Percentiles rank a stretch among this genome's conserved stretches.
These are phyloP conservation scores for Cataglyphis rosenhaueri DNA, from an alignment of 2,888 invertebrate genomes.

Conservation along the genomic window DNA sequence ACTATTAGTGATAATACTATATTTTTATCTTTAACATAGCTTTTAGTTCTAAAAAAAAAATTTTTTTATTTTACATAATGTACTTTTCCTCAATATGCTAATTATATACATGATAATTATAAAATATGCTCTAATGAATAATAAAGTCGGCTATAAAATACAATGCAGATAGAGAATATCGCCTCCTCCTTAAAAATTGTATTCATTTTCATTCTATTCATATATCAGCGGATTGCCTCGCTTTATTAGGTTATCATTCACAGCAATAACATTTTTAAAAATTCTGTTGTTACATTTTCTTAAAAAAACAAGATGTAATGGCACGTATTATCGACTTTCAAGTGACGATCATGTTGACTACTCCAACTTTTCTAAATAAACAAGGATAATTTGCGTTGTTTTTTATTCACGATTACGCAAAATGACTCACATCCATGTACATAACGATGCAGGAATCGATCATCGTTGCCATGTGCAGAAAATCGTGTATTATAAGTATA, in stretches of 20 bases:
- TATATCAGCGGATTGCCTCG: background rate
- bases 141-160: background rate
- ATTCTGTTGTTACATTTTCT: background rate
- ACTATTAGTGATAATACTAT: too few species aligned
- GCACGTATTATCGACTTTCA: background rate
- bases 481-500: background rate
- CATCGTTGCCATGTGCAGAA: background rate
- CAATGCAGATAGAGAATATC: background rate
- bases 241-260: background rate
- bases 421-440: background rate
- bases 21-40: too few species aligned
- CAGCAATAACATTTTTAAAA: background rate
- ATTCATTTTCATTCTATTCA: background rate
- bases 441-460: background rate
- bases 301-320: background rate
- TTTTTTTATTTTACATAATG: background rate
- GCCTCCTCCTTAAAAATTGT: background rate
- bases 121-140: background rate
- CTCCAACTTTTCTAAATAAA: background rate
- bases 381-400: background rate
- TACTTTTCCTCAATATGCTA: background rate
- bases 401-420: background rate
- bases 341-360: background rate
- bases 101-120: background rate
- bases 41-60: background rate